phyloP scores from a whole-genome alignment of 2,888 invertebrate species.

The Dryocosmus kuriphilus region DNA sequence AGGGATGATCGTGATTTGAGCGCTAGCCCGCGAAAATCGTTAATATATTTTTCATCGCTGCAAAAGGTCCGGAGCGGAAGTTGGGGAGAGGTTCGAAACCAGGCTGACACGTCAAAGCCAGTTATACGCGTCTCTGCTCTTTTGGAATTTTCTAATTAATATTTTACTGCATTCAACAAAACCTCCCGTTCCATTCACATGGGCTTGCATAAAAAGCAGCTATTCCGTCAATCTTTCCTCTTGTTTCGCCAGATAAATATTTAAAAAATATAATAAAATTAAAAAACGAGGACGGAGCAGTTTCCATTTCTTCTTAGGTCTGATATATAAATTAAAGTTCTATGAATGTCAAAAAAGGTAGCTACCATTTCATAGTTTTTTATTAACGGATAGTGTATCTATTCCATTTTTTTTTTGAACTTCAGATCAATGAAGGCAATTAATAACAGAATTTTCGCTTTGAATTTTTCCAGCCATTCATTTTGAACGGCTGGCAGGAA shows the following conservation, averaged over 20 bases:
- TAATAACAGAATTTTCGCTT: slow-evolving; percentile 34
- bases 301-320: not conserved
- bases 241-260: not conserved
- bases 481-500: not conserved
- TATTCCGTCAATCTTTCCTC: not conserved
- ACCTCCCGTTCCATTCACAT: slow-evolving; percentile 10
- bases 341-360: slow-evolving; percentile 2
- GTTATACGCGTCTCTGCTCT: slow-evolving; percentile 50
- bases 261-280: slow-evolving; percentile 9
- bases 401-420: slow-evolving; percentile 8
- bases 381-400: slow-evolving; percentile 7
- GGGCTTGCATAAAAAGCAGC: not conserved
- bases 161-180: slow-evolving; percentile 57
- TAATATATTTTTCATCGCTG: slow-evolving; percentile 65
- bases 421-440: slow-evolving; percentile 27
- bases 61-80: slow-evolving; percentile 53
- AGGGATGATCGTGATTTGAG: slow-evolving; percentile 14
- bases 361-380: not conserved
- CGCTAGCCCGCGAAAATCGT: slow-evolving; percentile 50
- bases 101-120: slow-evolving; percentile 26
- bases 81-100: slow-evolving; percentile 45
- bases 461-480: not conserved
- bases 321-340: not conserved
- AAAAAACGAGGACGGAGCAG: not conserved
- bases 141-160: slow-evolving; percentile 74